Evolutionary conservation across 2,797 vertebrate species (phyloP), one percentile per base, ranked within the genome.

Genomic region (Liasis olivaceus): DNA sequence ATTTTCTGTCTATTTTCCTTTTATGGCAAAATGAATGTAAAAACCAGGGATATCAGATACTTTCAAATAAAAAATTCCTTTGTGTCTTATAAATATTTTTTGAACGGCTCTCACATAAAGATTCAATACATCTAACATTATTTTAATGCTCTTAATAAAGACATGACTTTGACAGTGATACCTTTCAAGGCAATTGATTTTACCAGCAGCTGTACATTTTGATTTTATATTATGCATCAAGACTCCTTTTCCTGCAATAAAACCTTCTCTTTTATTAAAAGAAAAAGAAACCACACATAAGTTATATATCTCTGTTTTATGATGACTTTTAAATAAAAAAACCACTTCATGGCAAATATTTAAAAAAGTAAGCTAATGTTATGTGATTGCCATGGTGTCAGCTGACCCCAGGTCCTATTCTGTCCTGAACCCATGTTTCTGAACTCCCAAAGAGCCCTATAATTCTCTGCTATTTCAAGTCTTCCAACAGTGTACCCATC

Each of bases 81-180:
- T 36, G 28, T 92, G 58, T 20, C 59, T 90, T 77, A 22, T 77
- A 91, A 94, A 93, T 20, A 87, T 0, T 92, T 92, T 93, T 81
- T 28, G 51, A 59, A 42, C 54, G 91, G 26, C 36, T 47, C 1
- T 81, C 87, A 47, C 87, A 63, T 58, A 92, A 94, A 93, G 64
- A 93, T 93, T 59, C 86, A 63, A 88, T 60, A 60, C 58, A 64
- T 24, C 81, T 91, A 89, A 69, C 20, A 31, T 31, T 88, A 69
- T 81, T 95, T 95, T 95, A 3, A 1, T 91, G 77, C 47, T 90
- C 14, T 26, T 91, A 85, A 93, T 94, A 92, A 93, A 94, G 95
- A 88, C 81, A 59, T 56, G 66, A 15, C 66, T 42, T 90, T 93
- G 1, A 88, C 92, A 91, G 84, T 95, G 63, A 93, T 92, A 94